Conservation (phyloP, 1,140 invertebrate species). For the Drosophila ogumai region DNA sequence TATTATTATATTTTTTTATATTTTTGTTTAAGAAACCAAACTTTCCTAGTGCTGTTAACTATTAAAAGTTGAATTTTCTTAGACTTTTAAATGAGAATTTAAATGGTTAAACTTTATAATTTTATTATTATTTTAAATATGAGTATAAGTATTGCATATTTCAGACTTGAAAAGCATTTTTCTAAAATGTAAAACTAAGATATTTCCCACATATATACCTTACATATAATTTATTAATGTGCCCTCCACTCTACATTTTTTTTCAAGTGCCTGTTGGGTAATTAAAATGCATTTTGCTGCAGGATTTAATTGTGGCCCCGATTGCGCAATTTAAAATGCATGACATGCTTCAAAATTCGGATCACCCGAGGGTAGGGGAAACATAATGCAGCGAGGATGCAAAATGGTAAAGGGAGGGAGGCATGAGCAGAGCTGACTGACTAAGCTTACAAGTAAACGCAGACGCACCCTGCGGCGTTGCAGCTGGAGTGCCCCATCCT, state of each 20-base stretch:
- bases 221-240: no score
- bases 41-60: no score
- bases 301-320: slow-evolving; percentile 43
- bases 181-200: not conserved
- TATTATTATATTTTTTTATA: no score
- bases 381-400: slow-evolving; percentile 1
- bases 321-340: slow-evolving; percentile 58
- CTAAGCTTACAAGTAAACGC: slow-evolving; percentile 10
- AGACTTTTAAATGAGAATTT: no score
- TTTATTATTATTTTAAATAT: no score
- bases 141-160: no score
- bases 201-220: not conserved
- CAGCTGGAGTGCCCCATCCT: slow-evolving; percentile 9
- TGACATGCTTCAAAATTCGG: slow-evolving; percentile 49
- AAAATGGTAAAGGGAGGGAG: not conserved
- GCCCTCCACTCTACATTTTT: not conserved
- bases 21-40: no score
- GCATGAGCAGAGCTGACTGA: not conserved
- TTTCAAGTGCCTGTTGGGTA: slow-evolving; percentile 11
- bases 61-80: no score
- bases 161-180: no score
- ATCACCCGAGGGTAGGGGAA: slow-evolving; percentile 5
- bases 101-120: no score
- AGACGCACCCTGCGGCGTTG: slow-evolving; percentile 15
- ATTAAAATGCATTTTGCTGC: slow-evolving; percentile 61